Conservation (phyloP, 1,140 invertebrate species). For the Anthonomus grandis region DNA sequence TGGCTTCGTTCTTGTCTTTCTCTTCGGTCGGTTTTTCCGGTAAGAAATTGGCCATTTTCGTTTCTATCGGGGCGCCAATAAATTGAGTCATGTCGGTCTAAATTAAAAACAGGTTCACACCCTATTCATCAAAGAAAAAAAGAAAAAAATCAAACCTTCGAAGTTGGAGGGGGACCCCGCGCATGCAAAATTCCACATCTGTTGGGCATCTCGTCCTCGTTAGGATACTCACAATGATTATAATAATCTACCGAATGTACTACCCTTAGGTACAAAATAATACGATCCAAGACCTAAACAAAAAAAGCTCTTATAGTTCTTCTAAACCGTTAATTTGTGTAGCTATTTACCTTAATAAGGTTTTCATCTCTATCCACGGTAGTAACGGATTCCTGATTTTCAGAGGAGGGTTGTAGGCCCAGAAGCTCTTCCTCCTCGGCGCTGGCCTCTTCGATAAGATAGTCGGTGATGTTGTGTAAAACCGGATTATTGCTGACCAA, state of each 20-base stretch:
- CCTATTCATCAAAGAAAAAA: no score
- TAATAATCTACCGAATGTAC: slow-evolving; percentile 99
- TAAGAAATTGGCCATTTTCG: slow-evolving; percentile 86
- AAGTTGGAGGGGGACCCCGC: slow-evolving; percentile 77
- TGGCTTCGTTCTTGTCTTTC: slow-evolving; percentile 44
- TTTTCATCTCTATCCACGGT: slow-evolving; percentile 77
- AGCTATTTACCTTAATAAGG: slow-evolving; percentile 58
- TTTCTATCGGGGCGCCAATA: slow-evolving; percentile 56
- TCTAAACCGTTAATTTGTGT: not conserved
- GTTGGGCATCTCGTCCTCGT: slow-evolving; percentile 99
- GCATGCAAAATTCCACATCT: slow-evolving; percentile 98
- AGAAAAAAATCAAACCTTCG: slow-evolving; percentile 48
- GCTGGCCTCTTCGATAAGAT: slow-evolving; percentile 96
- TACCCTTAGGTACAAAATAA: slow-evolving; percentile 91
- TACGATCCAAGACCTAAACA: slow-evolving; percentile 58
- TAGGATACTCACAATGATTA: slow-evolving; percentile 97
- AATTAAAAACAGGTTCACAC: no score
- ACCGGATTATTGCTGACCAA: slow-evolving; percentile 92
- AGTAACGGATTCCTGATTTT: slow-evolving; percentile 56
- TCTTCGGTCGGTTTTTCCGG: slow-evolving; percentile 54
- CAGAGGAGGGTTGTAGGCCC: slow-evolving; percentile 62
- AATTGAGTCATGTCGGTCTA: slow-evolving; percentile 47
- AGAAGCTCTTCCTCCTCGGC: slow-evolving; percentile 97
- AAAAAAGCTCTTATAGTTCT: slow-evolving; percentile 1
- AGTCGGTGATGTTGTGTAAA: slow-evolving; percentile 96